Evolutionary conservation across 2,888 invertebrate genomes (phyloP).

Genomic region (Cyclophora punctaria): DNA sequence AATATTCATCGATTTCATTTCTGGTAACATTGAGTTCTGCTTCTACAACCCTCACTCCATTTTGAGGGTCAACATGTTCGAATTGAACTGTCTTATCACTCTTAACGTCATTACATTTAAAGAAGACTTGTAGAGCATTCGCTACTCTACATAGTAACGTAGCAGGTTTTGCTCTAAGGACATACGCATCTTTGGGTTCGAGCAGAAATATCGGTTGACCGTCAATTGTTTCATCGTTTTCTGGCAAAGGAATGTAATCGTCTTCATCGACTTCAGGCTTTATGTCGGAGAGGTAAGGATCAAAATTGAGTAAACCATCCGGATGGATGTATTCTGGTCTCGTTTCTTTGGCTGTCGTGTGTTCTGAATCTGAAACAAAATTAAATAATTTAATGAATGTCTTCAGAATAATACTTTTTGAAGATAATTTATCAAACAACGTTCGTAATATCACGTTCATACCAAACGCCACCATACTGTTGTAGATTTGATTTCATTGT

Average conservation of each 20-base stretch:
- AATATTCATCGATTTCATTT: constrained; percentile 88
- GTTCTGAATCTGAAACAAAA: constrained; percentile 49
- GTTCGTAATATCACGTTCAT: too few species aligned
- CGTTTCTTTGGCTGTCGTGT: constrained; percentile 57
- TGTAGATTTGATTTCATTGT: too few species aligned
- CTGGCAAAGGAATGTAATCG: constrained; percentile 66
- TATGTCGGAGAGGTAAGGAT: constrained; percentile 62
- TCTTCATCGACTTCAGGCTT: constrained; percentile 61
- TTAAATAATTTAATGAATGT: background rate
- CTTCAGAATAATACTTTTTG: too few species aligned
- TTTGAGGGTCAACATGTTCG: constrained; percentile 86
- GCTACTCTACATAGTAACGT: constrained; percentile 90
- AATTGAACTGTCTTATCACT: constrained; percentile 75
- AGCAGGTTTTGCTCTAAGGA: constrained; percentile 92
- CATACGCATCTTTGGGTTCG: constrained; percentile 91
- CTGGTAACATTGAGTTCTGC: constrained; percentile 84
- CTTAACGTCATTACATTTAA: constrained; percentile 84
- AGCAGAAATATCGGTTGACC: constrained; percentile 88
- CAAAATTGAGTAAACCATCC: constrained; percentile 57
- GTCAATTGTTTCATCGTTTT: constrained; percentile 78
- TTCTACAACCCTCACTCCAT: constrained; percentile 85
- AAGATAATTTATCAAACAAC: too few species aligned
- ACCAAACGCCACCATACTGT: too few species aligned
- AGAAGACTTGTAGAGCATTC: constrained; percentile 87
- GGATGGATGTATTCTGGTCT: constrained; percentile 67